A percentile compares a stretch with the other conserved stretches of the same genome.
Conservation (phyloP, 1,140 invertebrate genomes). For the Drosophila simulans region DNA sequence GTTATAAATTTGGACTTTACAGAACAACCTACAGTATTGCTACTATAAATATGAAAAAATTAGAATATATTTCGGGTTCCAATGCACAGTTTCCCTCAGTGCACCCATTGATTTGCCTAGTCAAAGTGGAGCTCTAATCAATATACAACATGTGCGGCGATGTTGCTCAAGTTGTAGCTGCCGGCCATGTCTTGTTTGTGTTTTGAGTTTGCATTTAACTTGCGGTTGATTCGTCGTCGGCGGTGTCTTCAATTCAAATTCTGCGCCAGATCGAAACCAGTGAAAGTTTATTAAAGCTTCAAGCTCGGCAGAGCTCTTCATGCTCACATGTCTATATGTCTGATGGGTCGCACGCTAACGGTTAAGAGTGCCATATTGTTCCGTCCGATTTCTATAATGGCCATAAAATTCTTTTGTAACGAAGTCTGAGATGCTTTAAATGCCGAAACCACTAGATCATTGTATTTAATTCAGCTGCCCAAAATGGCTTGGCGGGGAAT, state of each 20-base stretch:
- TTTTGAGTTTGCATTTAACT: slow-evolving; percentile 26
- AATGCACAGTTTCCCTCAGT: background rate
- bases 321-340: slow-evolving; percentile 22
- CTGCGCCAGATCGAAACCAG: slow-evolving; percentile 68
- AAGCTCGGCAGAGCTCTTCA: slow-evolving; percentile 27
- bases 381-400: slow-evolving; percentile 50
- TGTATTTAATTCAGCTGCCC: slow-evolving; percentile 26
- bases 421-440: slow-evolving; percentile 22
- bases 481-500: slow-evolving; percentile 12
- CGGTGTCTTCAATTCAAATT: slow-evolving; percentile 57
- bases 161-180: slow-evolving; percentile 25
- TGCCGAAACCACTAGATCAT: slow-evolving; percentile 31
- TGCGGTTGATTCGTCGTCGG: slow-evolving; percentile 24
- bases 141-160: slow-evolving; percentile 31
- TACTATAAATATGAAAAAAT: too few species aligned
- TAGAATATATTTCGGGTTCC: too few species aligned
- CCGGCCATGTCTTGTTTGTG: slow-evolving; percentile 29
- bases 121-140: slow-evolving; percentile 35
- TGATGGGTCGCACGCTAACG: slow-evolving; percentile 42
- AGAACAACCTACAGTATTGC: too few species aligned
- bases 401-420: slow-evolving; percentile 59
- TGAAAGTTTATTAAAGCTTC: slow-evolving; percentile 77
- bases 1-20: too few species aligned
- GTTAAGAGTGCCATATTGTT: slow-evolving; percentile 49
- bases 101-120: slow-evolving; percentile 33